Conservation (phyloP, 2,888 invertebrate species). For the Aphrophora alni region DNA sequence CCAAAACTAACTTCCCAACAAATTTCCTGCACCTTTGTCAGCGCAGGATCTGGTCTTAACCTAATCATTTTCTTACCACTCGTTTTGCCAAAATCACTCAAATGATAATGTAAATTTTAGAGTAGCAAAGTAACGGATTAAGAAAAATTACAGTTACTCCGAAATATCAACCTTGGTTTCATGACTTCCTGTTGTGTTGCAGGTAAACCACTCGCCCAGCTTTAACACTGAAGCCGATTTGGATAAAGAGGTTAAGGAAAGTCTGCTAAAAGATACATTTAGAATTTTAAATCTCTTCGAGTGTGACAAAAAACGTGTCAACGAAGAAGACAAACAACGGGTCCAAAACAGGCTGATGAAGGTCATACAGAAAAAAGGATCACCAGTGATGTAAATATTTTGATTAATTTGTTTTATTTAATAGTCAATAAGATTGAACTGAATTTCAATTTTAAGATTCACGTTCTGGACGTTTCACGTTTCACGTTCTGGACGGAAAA, state of each 20-base stretch:
- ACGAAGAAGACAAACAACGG: conserved; percentile 76
- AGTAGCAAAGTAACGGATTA: no score
- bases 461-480: no score
- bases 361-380: conserved; percentile 55
- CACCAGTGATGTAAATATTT: not conserved
- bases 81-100: no score
- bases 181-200: conserved; percentile 11
- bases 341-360: conserved; percentile 70
- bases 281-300: conserved; percentile 77
- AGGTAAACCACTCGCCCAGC: conserved; percentile 93
- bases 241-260: conserved; percentile 86
- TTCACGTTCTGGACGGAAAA: no score
- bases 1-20: no score
- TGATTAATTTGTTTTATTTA: not conserved
- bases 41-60: no score
- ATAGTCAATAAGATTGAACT: not conserved
- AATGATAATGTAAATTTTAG: no score
- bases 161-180: no score
- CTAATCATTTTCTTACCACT: no score
- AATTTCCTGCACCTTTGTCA: no score
- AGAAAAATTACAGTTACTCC: no score
- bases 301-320: conserved; percentile 74
- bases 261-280: conserved; percentile 77
- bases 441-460: no score
- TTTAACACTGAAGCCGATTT: conserved; percentile 88